Evolutionary conservation across 2,797 vertebrate genomes (phyloP).

Genomic region (Rhincodon typus): DNA sequence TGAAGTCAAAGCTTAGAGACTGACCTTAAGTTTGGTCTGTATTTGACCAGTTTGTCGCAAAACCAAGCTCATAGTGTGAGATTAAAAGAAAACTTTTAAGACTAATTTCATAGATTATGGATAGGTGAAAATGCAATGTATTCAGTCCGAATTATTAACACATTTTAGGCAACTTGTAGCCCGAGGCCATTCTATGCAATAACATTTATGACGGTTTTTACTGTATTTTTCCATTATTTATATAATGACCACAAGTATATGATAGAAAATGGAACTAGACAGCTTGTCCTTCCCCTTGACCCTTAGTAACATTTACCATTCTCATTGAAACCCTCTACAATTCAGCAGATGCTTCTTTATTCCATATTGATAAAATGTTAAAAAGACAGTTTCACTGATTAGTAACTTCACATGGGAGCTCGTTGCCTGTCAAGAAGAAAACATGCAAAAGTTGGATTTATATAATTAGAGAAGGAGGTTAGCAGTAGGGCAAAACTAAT

Average conservation of each 20-base stretch:
- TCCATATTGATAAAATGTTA: not conserved
- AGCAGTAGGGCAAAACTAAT: not conserved
- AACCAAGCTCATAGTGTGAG: no score
- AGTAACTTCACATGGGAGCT: not conserved
- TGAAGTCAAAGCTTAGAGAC: no score
- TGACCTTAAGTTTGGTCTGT: no score
- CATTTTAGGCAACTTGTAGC: not conserved
- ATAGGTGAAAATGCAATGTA: not conserved
- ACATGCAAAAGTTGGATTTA: not conserved
- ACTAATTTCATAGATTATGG: not conserved
- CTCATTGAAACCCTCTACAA: not conserved
- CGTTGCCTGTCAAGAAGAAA: not conserved
- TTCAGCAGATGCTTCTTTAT: not conserved
- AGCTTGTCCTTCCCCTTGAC: not conserved
- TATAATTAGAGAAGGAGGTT: not conserved
- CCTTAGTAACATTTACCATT: not conserved
- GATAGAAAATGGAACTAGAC: not conserved
- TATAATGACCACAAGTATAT: not conserved
- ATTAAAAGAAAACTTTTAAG: not conserved
- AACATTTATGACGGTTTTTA: not conserved
- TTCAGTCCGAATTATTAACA: slow-evolving; percentile 7
- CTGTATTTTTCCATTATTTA: not conserved
- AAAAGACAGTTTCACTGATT: not conserved
- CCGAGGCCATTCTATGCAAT: not conserved
- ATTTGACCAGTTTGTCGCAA: no score